A percentile compares a stretch with the other conserved stretches of the same genome.
Conservation (phyloP, 1,140 invertebrate species). For the Bemisia tabaci region DNA sequence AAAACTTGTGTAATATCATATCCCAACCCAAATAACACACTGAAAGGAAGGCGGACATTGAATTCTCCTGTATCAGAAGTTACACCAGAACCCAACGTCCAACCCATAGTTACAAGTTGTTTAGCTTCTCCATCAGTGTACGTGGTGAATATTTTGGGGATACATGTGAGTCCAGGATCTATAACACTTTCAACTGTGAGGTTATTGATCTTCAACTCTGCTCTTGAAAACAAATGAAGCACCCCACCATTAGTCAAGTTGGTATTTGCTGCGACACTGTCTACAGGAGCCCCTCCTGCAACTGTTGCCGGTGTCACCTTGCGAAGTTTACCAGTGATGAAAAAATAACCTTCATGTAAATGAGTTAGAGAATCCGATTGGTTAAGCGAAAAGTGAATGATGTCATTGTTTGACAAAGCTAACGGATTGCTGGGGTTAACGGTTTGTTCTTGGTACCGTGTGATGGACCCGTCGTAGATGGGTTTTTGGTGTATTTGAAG, state of each 20-base stretch:
- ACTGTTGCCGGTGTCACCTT: too few relatives aligned
- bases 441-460: slow-evolving; percentile 18
- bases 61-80: slow-evolving; percentile 19
- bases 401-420: slow-evolving; percentile 27
- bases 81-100: slow-evolving; percentile 11
- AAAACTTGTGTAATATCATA: slow-evolving; percentile 35
- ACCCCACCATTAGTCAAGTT: slow-evolving; percentile 10
- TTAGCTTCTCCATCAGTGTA: slow-evolving; percentile 18
- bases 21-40: slow-evolving; percentile 30
- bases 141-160: slow-evolving; percentile 29
- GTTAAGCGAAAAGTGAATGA: slow-evolving; percentile 26
- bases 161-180: slow-evolving; percentile 29
- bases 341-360: slow-evolving; percentile 12
- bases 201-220: slow-evolving; percentile 33
- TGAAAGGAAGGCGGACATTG: slow-evolving; percentile 29
- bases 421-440: slow-evolving; percentile 23
- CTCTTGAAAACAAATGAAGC: slow-evolving; percentile 32
- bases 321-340: not conserved
- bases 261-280: not conserved
- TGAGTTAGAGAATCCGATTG: slow-evolving; percentile 14
- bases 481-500: too few relatives aligned
- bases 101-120: slow-evolving; percentile 23
- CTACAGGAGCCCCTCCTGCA: too few relatives aligned
- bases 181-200: slow-evolving; percentile 31
- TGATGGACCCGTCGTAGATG: slow-evolving; percentile 18